Percentiles rank a stretch among this genome's conserved stretches.
Evolutionary conservation across 2,797 vertebrate genomes (phyloP).

Genomic region (Gallinago nigripennis): DNA sequence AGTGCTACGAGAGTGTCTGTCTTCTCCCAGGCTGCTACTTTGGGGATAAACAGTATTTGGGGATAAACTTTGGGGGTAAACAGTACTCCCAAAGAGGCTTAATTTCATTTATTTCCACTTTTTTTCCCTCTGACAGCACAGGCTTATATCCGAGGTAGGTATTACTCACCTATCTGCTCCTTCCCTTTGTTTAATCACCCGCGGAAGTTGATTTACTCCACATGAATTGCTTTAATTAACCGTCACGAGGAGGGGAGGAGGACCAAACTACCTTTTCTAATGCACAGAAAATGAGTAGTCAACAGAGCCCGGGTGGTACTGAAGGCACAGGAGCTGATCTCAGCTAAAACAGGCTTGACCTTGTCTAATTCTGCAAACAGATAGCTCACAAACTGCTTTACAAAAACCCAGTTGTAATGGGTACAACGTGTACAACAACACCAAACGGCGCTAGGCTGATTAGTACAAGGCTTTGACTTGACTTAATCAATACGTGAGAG

Average conservation of each 20-base stretch:
- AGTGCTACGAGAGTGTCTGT: background rate
- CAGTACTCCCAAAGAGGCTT: background rate
- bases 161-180: background rate
- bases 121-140: background rate
- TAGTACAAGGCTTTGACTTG: background rate
- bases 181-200: background rate
- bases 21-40: background rate
- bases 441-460: background rate
- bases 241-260: background rate
- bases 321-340: background rate
- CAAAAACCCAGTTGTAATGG: background rate
- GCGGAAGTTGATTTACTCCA: background rate
- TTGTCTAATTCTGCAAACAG: background rate
- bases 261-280: background rate
- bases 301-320: background rate
- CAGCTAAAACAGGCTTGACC: background rate
- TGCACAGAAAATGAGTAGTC: background rate
- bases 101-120: background rate
- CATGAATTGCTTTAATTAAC: constrained; percentile 22
- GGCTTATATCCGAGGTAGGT: background rate
- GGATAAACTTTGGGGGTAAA: background rate
- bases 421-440: background rate
- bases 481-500: constrained; percentile 22
- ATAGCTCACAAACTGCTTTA: background rate
- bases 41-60: background rate